A percentile compares a stretch with the other conserved stretches of the same genome.
Evolutionary conservation across 2,888 invertebrate genomes (phyloP).

Genomic region (Melipona beecheii): DNA sequence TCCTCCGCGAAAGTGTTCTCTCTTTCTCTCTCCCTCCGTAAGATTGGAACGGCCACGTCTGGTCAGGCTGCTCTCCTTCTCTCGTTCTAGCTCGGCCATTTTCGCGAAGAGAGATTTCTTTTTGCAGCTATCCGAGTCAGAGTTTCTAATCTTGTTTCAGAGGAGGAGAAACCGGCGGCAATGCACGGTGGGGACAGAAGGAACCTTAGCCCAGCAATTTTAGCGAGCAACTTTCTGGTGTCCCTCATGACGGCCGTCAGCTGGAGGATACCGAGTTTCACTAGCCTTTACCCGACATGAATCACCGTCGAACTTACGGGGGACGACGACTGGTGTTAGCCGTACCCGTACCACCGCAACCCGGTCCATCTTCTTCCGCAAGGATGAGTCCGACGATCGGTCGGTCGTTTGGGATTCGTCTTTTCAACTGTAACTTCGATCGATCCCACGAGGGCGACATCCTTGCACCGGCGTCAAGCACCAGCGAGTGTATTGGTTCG

Average conservation of each 20-base stretch:
- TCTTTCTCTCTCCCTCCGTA: neutral
- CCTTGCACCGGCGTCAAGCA: neutral
- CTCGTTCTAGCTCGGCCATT: neutral
- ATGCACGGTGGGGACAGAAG: conserved; percentile 83
- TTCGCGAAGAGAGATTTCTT: neutral
- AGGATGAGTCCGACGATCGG: conserved; percentile 27
- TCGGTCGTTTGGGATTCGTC: conserved; percentile 20
- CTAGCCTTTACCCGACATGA: conserved; percentile 83
- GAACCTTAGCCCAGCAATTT: conserved; percentile 81
- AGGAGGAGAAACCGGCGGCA: conserved; percentile 82
- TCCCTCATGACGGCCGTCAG: conserved; percentile 80
- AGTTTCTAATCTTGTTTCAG: conserved; percentile 76
- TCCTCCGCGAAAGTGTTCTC: neutral
- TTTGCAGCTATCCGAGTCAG: conserved; percentile 36
- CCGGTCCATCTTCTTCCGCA: conserved; percentile 37
- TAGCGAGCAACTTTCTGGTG: conserved; percentile 82
- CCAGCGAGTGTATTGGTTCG: conserved; percentile 2
- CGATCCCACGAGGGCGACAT: conserved; percentile 1
- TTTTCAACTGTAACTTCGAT: conserved; percentile 15
- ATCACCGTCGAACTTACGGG: conserved; percentile 51
- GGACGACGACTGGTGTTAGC: conserved; percentile 12
- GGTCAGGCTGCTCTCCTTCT: neutral
- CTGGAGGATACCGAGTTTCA: conserved; percentile 83
- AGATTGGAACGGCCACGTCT: neutral
- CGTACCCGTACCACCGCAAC: conserved; percentile 33